Conservation (phyloP, 2,797 vertebrate genomes). For the Menidia menidia region DNA sequence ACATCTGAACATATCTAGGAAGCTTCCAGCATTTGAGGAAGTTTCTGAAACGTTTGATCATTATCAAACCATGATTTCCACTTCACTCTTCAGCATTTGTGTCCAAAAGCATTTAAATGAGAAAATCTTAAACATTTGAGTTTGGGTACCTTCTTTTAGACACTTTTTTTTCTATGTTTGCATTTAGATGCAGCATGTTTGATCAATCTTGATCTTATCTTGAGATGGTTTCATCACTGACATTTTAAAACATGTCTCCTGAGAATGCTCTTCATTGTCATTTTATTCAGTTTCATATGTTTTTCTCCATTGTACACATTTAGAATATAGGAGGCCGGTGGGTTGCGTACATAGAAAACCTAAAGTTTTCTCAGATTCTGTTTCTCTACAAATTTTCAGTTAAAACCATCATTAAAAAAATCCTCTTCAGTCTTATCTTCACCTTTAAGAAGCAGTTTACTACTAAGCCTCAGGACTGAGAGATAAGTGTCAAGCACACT, state of each 20-base stretch:
- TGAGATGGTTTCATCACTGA: not conserved
- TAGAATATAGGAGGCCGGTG: not conserved
- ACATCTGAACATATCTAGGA: constrained; percentile 20
- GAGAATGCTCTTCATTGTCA: not conserved
- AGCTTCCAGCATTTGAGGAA: constrained; percentile 43
- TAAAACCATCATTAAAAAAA: not conserved
- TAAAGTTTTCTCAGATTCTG: not conserved
- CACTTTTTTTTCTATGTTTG: not conserved
- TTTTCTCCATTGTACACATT: not conserved
- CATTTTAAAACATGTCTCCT: not conserved
- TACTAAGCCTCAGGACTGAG: not conserved
- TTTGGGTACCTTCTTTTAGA: not conserved
- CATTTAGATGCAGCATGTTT: not conserved
- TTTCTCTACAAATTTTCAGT: not conserved
- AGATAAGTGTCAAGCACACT: constrained; percentile 1
- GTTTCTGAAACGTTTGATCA: constrained; percentile 28
- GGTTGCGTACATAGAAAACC: not conserved
- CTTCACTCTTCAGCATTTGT: not conserved
- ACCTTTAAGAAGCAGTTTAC: not conserved
- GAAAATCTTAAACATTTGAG: not conserved
- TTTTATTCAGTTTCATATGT: not conserved
- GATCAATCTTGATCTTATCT: too few relatives aligned
- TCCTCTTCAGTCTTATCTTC: not conserved
- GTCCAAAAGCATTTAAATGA: not conserved
- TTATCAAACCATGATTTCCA: not conserved